Percentiles rank a stretch among this genome's conserved stretches.
phyloP scores from a whole-genome alignment of 2,113 vertebrate genomes.

The Sceloporus tristichus region DNA sequence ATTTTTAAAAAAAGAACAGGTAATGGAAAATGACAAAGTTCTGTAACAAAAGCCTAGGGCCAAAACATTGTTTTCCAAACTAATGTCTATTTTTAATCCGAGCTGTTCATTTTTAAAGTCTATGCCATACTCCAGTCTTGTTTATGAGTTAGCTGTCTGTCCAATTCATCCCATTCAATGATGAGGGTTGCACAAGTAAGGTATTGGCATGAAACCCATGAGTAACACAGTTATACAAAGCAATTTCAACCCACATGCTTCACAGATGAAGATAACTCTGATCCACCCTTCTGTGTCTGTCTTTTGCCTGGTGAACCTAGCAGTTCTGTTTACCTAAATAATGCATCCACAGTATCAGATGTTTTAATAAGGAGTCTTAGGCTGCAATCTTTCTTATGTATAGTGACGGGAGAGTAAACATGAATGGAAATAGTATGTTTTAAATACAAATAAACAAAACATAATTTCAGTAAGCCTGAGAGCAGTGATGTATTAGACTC shows the following conservation, averaged over 20 bases:
- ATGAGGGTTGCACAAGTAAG: background rate
- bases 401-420: background rate
- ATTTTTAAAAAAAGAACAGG: constrained; percentile 37
- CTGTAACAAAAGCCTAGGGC: constrained; percentile 48
- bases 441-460: background rate
- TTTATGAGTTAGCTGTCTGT: background rate
- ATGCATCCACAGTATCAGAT: background rate
- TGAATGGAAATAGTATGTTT: background rate
- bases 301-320: background rate
- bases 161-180: background rate
- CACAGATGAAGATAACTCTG: background rate
- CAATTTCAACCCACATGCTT: background rate
- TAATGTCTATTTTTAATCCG: constrained; percentile 55
- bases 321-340: background rate
- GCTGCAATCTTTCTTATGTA: background rate
- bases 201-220: background rate
- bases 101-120: constrained; percentile 33
- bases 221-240: background rate
- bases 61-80: constrained; percentile 56
- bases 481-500: too few species aligned
- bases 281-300: background rate
- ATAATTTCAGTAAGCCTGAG: background rate
- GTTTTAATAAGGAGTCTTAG: background rate
- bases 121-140: constrained; percentile 31
- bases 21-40: constrained; percentile 56